phyloP scores from a whole-genome alignment of 2,113 vertebrate species.

The Oophaga pumilio region DNA sequence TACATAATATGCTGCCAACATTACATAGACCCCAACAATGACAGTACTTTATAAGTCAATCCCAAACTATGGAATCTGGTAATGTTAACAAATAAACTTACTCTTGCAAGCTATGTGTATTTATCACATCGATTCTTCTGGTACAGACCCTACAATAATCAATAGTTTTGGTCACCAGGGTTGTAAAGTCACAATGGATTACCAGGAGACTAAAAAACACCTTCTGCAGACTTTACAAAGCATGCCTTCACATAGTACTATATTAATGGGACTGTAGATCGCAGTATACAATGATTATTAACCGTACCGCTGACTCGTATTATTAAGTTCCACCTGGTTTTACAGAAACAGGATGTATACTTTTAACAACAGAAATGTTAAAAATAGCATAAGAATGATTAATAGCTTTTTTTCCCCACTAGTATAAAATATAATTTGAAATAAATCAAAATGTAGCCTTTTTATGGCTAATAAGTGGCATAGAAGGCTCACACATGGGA shows the following conservation, averaged over 20 bases:
- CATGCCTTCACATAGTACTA: neutral
- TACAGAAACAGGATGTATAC: neutral
- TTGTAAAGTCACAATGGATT: neutral
- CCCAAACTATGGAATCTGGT: neutral
- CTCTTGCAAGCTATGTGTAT: neutral
- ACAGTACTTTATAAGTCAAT: neutral
- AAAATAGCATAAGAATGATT: constrained; percentile 36
- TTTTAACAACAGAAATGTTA: constrained; percentile 12
- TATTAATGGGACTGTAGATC: neutral
- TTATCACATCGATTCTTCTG: neutral
- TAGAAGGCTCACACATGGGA: constrained; percentile 32
- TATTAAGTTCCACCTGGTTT: neutral
- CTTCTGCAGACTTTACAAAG: neutral
- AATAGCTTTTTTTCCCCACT: constrained; percentile 3
- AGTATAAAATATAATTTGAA: constrained; percentile 20
- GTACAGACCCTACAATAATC: neutral
- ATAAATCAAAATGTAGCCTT: constrained; percentile 23
- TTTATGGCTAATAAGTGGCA: constrained; percentile 25
- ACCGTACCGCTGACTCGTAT: neutral
- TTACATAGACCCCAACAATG: neutral
- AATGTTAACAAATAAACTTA: neutral
- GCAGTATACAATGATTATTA: neutral
- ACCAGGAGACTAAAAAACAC: neutral
- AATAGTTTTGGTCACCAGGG: neutral
- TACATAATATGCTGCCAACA: neutral